Base-by-base conservation (phyloP, 2,797 vertebrate genomes). In the Poecilia gillii region DNA sequence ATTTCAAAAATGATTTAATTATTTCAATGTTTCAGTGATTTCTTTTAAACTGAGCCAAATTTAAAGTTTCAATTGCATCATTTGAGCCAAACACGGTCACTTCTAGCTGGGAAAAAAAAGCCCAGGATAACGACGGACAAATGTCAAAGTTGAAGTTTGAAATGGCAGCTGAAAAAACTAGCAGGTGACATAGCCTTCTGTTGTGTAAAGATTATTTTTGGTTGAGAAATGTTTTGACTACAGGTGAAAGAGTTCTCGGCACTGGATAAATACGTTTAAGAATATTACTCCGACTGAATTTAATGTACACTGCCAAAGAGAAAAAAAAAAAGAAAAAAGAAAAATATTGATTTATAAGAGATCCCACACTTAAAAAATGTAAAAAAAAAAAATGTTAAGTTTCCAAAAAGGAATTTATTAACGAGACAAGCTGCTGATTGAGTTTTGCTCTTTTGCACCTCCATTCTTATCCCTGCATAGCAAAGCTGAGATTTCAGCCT, bases 401-500 rank as follows among this genome's bases (percentile, higher is more conserved):
- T 81, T 88, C 53, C 79, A n/a, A 81, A 71, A 59, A 45, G 51
- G 33, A 77, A 68, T 55, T 53, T 72, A 78, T 74, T 77, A 25
- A 55, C 31, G 53, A 46, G 47, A 72, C 51, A 53, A 16, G 45
- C 55, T 55, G 43, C 43, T 74, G 62, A 66, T 3, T 75, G 55
- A 18, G 74, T 46, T 87, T 80, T 83, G 47, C 55, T 76, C 74
- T 72, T 87, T 81, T 73, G 76, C 53, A 11, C 76, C 66, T 57
- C 33, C 55, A 43, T 76, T 87, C 79, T 80, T 36, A 84, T 45
- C 46, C 51, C 51, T 57, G 55, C 76, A 72, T 49, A 71, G 55
- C 74, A 71, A 75, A 72, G 74, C 81, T 85, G 78, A 80, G 28
- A 81, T 84, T 81, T 83, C 76, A 84, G 45, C 28, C 80, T 62